A percentile compares a stretch with the other conserved stretches of the same genome.
These are phyloP conservation scores for Colinus virginianus DNA, from an alignment of 2,113 vertebrate species.

Conservation along the genomic window DNA sequence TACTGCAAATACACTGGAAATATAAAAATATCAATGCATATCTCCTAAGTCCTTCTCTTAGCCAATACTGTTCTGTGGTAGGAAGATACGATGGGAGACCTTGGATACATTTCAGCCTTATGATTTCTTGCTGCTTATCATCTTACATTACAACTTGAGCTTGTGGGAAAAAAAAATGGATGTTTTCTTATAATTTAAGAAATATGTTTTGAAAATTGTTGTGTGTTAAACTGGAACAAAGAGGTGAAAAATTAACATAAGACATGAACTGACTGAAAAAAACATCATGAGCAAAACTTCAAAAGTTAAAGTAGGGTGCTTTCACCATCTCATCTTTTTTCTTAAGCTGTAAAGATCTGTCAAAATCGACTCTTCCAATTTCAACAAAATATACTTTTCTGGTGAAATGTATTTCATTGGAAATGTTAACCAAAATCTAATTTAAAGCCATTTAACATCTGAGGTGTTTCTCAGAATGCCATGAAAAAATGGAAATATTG, in stretches of 20 bases:
- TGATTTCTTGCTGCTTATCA: neutral
- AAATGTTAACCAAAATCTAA: neutral
- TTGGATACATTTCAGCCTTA: neutral
- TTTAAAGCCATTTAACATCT: neutral
- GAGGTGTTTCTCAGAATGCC: too few species aligned
- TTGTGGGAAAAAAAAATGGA: neutral
- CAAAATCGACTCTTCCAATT: neutral
- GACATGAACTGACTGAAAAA: neutral
- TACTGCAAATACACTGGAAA: neutral
- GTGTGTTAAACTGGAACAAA: neutral
- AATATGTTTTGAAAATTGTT: fast-evolving
- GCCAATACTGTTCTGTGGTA: neutral
- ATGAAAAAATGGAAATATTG: neutral
- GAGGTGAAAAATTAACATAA: neutral
- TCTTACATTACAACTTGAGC: neutral
- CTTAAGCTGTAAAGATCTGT: neutral
- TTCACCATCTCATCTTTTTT: neutral
- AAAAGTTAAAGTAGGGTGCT: neutral
- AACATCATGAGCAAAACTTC: neutral
- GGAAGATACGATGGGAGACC: neutral
- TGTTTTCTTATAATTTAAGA: neutral
- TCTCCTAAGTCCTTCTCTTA: neutral
- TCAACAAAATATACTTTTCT: neutral
- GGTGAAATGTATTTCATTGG: neutral
- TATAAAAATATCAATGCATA: neutral